Evolutionary conservation across 2,797 vertebrate species (phyloP).

Genomic region (Sitta carolinensis): DNA sequence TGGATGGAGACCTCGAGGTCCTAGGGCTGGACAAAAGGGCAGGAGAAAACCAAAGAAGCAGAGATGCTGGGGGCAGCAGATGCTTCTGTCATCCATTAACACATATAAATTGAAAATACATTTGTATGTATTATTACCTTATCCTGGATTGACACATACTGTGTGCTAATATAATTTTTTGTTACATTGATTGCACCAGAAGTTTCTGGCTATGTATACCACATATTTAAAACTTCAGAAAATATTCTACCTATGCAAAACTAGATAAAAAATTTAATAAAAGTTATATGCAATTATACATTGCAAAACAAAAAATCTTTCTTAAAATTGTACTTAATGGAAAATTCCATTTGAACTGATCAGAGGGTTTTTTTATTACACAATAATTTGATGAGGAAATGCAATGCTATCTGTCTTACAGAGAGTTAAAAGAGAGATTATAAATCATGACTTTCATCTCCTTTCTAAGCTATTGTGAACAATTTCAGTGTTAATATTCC

Average conservation of each 20-base stretch:
- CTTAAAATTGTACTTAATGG: neutral
- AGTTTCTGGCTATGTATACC: neutral
- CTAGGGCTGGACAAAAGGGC: neutral
- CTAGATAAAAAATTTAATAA: neutral
- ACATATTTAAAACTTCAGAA: neutral
- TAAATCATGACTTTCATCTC: neutral
- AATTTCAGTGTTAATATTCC: neutral
- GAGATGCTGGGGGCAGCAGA: neutral
- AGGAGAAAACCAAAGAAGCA: neutral
- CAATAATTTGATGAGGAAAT: neutral
- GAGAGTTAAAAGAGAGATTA: neutral
- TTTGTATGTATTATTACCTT: neutral
- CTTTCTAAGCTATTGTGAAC: neutral
- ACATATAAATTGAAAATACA: neutral
- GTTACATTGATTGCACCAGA: neutral
- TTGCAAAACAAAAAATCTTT: neutral
- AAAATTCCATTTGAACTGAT: neutral
- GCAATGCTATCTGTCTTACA: neutral
- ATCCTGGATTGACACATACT: neutral
- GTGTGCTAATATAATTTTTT: neutral
- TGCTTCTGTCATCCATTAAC: neutral
- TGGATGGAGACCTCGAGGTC: fast-evolving
- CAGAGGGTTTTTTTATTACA: neutral
- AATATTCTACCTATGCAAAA: neutral
- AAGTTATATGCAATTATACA: neutral